Percentiles rank a stretch among this genome's conserved stretches.
phyloP scores from a whole-genome alignment of 2,888 invertebrate genomes.

The Megamerina dolium region DNA sequence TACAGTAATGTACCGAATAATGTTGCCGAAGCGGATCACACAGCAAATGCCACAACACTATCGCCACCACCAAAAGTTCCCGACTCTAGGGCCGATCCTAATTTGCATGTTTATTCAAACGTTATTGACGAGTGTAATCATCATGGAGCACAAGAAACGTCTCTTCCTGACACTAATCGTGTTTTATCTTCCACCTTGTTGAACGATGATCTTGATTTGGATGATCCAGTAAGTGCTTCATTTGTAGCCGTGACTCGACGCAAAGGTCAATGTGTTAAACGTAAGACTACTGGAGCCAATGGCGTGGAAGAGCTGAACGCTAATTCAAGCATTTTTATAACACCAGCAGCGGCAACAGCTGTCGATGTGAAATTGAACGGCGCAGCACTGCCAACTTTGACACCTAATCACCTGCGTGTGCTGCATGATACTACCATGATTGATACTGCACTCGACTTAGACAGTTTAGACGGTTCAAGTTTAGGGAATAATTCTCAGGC shows the following conservation, averaged over 20 bases:
- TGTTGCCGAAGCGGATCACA: conserved; percentile 19
- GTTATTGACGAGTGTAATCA: conserved; percentile 42
- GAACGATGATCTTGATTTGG: conserved; percentile 48
- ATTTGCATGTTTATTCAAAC: conserved; percentile 48
- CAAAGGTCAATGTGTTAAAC: conserved; percentile 20
- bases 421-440: conserved; percentile 87
- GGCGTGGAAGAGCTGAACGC: conserved; percentile 16
- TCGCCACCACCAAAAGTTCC: too few species aligned
- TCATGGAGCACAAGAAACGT: conserved; percentile 20
- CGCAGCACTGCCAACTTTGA: conserved; percentile 40
- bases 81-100: conserved; percentile 25
- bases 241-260: conserved; percentile 31
- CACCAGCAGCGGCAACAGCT: conserved; percentile 10
- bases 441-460: conserved; percentile 81
- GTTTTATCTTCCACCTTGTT: conserved; percentile 40
- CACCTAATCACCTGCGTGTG: conserved; percentile 69
- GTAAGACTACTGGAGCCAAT: conserved; percentile 19
- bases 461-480: conserved; percentile 73
- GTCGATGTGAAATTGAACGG: conserved; percentile 15
- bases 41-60: conserved; percentile 1
- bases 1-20: conserved; percentile 49
- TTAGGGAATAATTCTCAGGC: conserved; percentile 63
- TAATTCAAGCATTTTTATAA: not conserved
- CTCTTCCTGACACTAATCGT: conserved; percentile 1
- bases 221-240: conserved; percentile 47